A percentile compares a stretch with the other conserved stretches of the same genome.
Evolutionary conservation across 92 coral and sea anemone species (phyloP).

Genomic region (Umimayanthus chanpuru): DNA sequence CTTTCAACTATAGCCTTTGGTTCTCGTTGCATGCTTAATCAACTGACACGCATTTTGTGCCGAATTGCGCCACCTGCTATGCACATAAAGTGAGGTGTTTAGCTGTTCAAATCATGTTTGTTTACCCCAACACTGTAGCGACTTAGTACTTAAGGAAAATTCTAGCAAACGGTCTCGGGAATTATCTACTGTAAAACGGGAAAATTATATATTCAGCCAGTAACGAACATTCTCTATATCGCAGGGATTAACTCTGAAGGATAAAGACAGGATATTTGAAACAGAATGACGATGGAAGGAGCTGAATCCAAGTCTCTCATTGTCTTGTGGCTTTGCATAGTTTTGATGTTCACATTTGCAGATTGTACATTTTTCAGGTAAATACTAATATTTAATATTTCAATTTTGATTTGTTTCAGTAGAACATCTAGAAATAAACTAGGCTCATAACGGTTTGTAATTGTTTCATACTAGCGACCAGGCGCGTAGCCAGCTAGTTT

Average conservation of each 20-base stretch:
- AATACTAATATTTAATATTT: background rate
- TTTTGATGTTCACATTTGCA: conserved; percentile 9
- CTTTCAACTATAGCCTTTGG: background rate
- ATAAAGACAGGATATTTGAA: background rate
- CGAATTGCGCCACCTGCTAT: conserved; percentile 7
- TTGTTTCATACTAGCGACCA: background rate
- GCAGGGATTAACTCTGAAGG: background rate
- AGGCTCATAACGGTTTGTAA: too few relatives aligned
- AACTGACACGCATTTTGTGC: too few relatives aligned
- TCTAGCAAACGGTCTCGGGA: background rate
- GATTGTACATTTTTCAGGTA: conserved; percentile 18
- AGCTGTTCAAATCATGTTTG: background rate
- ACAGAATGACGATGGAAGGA: background rate
- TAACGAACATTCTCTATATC: background rate
- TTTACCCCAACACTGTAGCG: background rate
- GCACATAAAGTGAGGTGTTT: background rate
- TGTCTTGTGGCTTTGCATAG: background rate
- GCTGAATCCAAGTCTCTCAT: background rate
- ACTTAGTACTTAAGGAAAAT: background rate
- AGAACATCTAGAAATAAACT: background rate
- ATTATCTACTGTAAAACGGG: background rate
- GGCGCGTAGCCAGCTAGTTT: too few relatives aligned
- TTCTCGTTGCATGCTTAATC: background rate
- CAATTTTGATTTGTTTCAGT: background rate
- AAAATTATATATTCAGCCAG: too few relatives aligned